Conservation (phyloP, 1,140 invertebrate genomes). For the Drosophila ogumai region DNA sequence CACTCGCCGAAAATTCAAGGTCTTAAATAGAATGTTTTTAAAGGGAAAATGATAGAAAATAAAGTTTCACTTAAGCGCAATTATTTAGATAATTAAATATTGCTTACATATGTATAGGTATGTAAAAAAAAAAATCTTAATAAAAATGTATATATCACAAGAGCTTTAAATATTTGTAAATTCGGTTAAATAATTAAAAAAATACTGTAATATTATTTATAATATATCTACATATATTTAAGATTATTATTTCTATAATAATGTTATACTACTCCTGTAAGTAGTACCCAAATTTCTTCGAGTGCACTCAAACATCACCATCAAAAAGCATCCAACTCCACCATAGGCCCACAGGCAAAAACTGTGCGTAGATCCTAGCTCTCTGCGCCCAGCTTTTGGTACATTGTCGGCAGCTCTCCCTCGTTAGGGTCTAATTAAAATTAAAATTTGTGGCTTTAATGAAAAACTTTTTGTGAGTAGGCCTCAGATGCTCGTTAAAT, state of each 20-base stretch:
- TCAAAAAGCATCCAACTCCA: constrained; percentile 28
- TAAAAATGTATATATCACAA: neutral
- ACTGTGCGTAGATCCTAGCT: constrained; percentile 18
- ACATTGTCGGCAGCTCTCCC: constrained; percentile 26
- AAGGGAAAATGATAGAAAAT: neutral
- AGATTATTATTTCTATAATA: neutral
- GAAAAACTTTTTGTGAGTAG: constrained; percentile 68
- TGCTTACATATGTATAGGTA: neutral
- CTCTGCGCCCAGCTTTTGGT: neutral
- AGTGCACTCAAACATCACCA: constrained; percentile 3
- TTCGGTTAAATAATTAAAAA: neutral
- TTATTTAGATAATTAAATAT: neutral
- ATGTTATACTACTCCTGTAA: neutral
- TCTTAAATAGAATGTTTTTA: neutral
- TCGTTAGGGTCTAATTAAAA: constrained; percentile 80
- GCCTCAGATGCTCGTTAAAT: constrained; percentile 62
- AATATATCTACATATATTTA: neutral
- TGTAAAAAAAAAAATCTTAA: neutral
- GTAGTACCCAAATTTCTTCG: neutral
- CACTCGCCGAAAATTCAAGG: constrained; percentile 20
- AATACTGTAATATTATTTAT: neutral
- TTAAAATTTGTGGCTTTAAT: constrained; percentile 79
- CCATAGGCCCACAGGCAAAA: constrained; percentile 26
- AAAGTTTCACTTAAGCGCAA: neutral
- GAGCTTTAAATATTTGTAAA: neutral